Evolutionary conservation across 1,140 invertebrate species (phyloP), one percentile per base, ranked within the genome.

Genomic region (Achatina immaculata): DNA sequence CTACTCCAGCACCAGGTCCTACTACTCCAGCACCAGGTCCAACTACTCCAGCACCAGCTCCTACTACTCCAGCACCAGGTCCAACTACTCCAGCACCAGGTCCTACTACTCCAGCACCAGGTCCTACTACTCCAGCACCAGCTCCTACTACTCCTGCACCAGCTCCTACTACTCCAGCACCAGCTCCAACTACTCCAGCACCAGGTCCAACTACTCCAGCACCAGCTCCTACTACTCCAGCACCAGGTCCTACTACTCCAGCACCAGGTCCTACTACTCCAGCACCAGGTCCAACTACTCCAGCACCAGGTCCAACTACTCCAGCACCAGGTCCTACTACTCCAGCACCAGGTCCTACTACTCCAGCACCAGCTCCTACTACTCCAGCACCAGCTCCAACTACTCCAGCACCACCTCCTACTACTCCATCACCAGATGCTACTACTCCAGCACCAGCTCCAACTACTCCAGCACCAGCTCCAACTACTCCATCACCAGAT

Each of bases 201-300:
- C 36, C 69, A 36, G 36, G n/a, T 34, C n/a, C 68, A 21, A 19
- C 68, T 34, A 40, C 68, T 7, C 68, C 68, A 42, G 7, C 34
- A 72, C 69, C 38, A 24, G 28, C 69, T 11, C 42, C 36, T 11
- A 16, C 36, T n/a, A 1, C 3, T 19, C 19, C 75, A 51, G 72
- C 81, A 78, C 72, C 81, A 55, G 58, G 48, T 21, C 14, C 78
- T 45, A 42, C 79, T 34, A 65, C 83, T 66, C 83, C 82, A 66
- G 74, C 77, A 51, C 55, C 83, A 75, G 65, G 43, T 34, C 6
- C 66, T 21, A 58, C 45, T 14, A 78, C 78, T 28, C n/a, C 40
- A 14, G 31, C 38, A 36, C 24, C n/a, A 71, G 73, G 31, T 36
- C 48, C 76, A 66, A 65, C 51, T n/a, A 55, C 73, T 58, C 42